phyloP scores from a whole-genome alignment of 1,140 invertebrate species.

The Papilio glaucus region DNA sequence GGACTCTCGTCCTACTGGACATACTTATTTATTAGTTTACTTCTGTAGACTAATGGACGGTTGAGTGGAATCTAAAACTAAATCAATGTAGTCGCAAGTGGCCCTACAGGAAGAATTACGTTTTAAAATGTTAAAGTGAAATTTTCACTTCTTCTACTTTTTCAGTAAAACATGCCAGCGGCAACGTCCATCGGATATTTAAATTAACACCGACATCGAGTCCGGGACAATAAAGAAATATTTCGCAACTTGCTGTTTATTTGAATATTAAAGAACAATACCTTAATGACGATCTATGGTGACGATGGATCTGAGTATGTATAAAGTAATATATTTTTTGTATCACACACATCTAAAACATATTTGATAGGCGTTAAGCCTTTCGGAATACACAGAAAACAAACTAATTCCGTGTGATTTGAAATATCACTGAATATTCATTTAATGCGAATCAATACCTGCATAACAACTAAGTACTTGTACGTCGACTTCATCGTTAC shows the following conservation, averaged over 20 bases:
- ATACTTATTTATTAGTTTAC: no score
- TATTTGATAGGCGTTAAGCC: no score
- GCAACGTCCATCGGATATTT: constrained; percentile 10
- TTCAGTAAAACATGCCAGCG: background rate
- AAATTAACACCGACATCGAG: background rate
- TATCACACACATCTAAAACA: no score
- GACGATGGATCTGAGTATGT: no score
- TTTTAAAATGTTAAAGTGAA: constrained; percentile 2
- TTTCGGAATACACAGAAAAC: background rate
- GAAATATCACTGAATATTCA: background rate
- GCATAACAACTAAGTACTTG: background rate
- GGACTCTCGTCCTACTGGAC: no score
- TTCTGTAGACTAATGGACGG: no score
- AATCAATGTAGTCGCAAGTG: background rate
- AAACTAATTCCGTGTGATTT: background rate
- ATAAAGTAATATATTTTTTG: no score
- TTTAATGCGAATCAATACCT: background rate
- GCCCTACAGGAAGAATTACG: background rate
- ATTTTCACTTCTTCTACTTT: constrained; percentile 11
- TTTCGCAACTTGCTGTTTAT: background rate
- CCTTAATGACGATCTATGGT: no score
- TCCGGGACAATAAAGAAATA: background rate
- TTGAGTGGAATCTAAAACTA: no score
- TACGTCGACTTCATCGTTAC: background rate
- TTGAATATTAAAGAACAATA: background rate